These are phyloP conservation scores for Lithophane socia DNA, from an alignment of 2,888 invertebrate genomes.

Conservation along the genomic window DNA sequence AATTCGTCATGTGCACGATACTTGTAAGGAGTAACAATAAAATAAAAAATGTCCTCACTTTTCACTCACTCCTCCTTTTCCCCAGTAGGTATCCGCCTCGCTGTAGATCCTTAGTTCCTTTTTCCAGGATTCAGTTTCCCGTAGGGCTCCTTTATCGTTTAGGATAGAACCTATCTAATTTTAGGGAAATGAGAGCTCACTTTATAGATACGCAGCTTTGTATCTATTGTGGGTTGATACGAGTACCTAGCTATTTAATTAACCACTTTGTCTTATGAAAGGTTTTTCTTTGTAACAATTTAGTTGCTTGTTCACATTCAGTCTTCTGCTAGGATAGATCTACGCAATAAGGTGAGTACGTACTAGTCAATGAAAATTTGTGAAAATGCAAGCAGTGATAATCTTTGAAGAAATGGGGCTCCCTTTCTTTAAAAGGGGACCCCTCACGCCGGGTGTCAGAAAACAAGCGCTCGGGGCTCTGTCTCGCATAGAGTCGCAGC, in stretches of 20 bases:
- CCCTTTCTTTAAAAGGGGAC: neutral
- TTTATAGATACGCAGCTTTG: neutral
- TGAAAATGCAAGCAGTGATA: neutral
- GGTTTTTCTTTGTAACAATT: neutral
- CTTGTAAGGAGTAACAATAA: neutral
- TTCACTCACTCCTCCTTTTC: neutral
- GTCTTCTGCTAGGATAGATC: neutral
- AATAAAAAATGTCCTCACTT: conserved; percentile 3
- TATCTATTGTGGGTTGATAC: no score
- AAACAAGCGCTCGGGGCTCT: no score
- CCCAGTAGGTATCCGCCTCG: neutral
- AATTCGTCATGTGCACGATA: neutral
- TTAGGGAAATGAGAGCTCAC: neutral
- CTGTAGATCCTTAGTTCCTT: no score
- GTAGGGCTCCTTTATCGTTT: neutral
- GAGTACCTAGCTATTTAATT: neutral
- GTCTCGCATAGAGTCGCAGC: no score
- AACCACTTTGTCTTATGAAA: neutral
- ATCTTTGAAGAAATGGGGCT: neutral
- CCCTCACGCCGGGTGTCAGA: no score
- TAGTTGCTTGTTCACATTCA: neutral
- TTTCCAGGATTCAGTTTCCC: no score
- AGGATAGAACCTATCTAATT: no score
- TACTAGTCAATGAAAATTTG: neutral
- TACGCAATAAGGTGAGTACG: neutral